Evolutionary conservation across 2,113 vertebrate genomes (phyloP).

Genomic region (Motacilla alba): DNA sequence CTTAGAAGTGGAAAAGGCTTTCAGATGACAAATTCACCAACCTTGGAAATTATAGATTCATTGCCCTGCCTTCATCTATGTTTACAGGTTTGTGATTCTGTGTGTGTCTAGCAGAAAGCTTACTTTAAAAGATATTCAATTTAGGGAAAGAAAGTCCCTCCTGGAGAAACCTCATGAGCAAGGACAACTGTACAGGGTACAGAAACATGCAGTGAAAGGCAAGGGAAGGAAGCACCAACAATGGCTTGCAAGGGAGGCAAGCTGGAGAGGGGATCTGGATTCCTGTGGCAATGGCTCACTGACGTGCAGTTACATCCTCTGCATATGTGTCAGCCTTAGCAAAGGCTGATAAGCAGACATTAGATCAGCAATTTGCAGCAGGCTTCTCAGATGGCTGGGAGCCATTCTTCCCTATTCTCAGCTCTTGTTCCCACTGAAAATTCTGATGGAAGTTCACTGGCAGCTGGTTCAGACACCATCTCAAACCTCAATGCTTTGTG

Average conservation of each 20-base stretch:
- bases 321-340: accelerated
- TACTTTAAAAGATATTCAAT: background rate
- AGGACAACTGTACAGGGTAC: background rate
- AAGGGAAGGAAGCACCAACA: background rate
- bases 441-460: background rate
- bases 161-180: background rate
- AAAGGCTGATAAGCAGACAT: background rate
- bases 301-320: background rate
- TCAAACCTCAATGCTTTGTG: background rate
- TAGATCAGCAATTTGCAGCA: background rate
- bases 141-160: background rate
- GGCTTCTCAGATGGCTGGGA: background rate
- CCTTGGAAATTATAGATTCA: background rate
- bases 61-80: background rate
- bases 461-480: background rate
- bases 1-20: background rate
- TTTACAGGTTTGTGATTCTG: background rate
- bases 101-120: background rate
- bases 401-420: background rate
- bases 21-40: background rate
- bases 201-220: background rate
- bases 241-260: background rate
- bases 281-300: background rate
- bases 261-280: background rate
- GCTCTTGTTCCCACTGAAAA: background rate